Percentiles rank a stretch among this genome's conserved stretches.
Evolutionary conservation across 2,797 vertebrate genomes (phyloP).

Genomic region (Darevskia nairensis): DNA sequence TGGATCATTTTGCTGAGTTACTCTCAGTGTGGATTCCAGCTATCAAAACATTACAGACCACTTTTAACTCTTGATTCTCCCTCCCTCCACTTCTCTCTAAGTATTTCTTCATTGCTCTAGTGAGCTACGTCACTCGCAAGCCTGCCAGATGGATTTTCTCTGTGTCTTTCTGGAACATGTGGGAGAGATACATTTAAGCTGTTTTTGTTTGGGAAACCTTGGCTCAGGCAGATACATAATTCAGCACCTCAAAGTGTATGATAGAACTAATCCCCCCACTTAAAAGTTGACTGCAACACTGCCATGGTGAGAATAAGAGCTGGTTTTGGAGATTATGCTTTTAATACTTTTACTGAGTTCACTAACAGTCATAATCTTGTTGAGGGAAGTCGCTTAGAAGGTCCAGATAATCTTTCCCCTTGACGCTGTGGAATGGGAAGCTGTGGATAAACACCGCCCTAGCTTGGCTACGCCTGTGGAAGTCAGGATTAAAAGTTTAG

Average conservation of each 20-base stretch:
- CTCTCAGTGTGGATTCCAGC: constrained; percentile 43
- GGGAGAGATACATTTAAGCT: constrained; percentile 2
- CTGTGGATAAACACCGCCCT: not conserved
- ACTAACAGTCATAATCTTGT: not conserved
- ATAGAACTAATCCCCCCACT: not conserved
- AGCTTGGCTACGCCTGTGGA: not conserved
- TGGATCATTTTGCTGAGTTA: constrained; percentile 50
- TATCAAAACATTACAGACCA: constrained; percentile 53
- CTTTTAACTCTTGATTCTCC: constrained; percentile 14
- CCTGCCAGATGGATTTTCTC: not conserved
- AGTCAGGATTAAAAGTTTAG: not conserved
- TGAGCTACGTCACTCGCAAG: constrained; percentile 38
- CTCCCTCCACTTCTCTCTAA: not conserved
- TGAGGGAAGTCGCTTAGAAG: constrained; percentile 1
- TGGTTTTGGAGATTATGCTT: constrained; percentile 1
- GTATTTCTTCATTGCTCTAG: constrained; percentile 24
- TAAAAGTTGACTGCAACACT: not conserved
- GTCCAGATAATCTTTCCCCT: not conserved
- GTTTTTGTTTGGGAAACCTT: constrained; percentile 43
- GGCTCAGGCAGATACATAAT: constrained; percentile 14
- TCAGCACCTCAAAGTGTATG: not conserved
- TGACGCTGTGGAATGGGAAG: not conserved
- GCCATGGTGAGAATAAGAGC: not conserved
- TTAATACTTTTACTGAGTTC: constrained; percentile 13
- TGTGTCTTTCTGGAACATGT: constrained; percentile 45